Evolutionary conservation across 64 coral and sea anemone genomes (phyloP).

Genomic region (Porites lutea): DNA sequence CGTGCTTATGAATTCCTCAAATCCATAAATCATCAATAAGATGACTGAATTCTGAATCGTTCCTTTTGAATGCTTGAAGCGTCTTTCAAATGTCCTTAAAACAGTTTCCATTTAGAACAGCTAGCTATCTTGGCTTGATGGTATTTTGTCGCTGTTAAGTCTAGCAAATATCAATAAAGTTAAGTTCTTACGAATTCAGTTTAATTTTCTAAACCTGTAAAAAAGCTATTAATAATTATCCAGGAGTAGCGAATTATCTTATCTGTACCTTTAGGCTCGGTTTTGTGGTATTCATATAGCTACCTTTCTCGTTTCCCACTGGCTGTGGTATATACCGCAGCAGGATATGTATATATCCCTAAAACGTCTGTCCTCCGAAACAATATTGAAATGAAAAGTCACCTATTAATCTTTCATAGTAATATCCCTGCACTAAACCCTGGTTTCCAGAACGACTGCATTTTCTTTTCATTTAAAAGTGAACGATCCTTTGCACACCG

Average conservation of each 20-base stretch:
- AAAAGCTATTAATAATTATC: background rate
- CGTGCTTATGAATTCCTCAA: conserved; percentile 40
- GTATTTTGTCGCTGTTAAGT: background rate
- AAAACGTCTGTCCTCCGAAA: background rate
- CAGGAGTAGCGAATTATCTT: conserved; percentile 14
- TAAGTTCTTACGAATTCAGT: background rate
- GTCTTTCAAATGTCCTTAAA: background rate
- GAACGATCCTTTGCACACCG: too few species aligned
- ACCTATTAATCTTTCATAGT: background rate
- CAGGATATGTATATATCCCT: background rate
- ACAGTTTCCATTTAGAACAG: background rate
- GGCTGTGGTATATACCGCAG: background rate
- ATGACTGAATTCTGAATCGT: conserved; percentile 37
- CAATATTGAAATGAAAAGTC: background rate
- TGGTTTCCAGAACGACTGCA: too few species aligned
- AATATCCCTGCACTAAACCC: too few species aligned
- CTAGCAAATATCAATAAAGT: background rate
- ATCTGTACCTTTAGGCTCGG: background rate
- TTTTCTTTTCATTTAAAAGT: too few species aligned
- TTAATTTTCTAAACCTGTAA: background rate
- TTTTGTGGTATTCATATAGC: conserved; percentile 17
- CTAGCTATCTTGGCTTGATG: background rate
- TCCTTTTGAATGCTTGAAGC: conserved; percentile 4
- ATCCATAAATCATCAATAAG: conserved; percentile 19
- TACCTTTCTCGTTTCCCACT: background rate